Base-by-base conservation (phyloP, 2,113 vertebrate species). In the Melanerpes aurifrons region DNA sequence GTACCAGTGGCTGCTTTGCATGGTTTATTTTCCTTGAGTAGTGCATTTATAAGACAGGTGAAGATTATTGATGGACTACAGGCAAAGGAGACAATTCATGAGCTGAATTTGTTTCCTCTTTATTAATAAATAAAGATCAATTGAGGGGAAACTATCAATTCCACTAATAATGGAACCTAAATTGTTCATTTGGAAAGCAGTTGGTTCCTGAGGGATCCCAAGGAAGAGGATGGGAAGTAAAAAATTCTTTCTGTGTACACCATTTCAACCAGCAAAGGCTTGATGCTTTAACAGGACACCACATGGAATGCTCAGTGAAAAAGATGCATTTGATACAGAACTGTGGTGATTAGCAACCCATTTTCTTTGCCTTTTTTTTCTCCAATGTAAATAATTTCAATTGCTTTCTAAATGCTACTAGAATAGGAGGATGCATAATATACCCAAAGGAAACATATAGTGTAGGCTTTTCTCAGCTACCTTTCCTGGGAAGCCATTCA, bases 401-500 rank as follows among this genome's bases (percentile, higher is more conserved):
- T 82, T 61, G 82, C 86, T 96, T 93, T 92, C 96, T 95, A 92
- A 88, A 67, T 13, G 21, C 77, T 75, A 76, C 90, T 84, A 88
- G 50, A 94, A 63, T 86, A 90, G 35, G 79, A 96, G 82, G 73
- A 94, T 88, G 79, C 82, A 93, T 69, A 75, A 92, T 94, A 96
- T 13, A 95, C 76, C 87, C 92, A 95, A 95, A 91, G 93, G 86
- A 96, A 96, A 92, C 66, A 90, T 5, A 89, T 31, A 94, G 83
- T 70, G 93, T 48, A 95, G 84, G 89, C 95, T 96, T 95, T 86
- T 94, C 96, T 96, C 96, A 95, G 95, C 96, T 96, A 96, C 95
- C 95, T 96, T 90, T 95, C 95, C 96, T 92, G 93, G 94, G 93
- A 96, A 96, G 96, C 96, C 95, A 96, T 96, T 96, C 96, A 96